Evolutionary conservation across 2,797 vertebrate species (phyloP).

Genomic region (Alca torda): DNA sequence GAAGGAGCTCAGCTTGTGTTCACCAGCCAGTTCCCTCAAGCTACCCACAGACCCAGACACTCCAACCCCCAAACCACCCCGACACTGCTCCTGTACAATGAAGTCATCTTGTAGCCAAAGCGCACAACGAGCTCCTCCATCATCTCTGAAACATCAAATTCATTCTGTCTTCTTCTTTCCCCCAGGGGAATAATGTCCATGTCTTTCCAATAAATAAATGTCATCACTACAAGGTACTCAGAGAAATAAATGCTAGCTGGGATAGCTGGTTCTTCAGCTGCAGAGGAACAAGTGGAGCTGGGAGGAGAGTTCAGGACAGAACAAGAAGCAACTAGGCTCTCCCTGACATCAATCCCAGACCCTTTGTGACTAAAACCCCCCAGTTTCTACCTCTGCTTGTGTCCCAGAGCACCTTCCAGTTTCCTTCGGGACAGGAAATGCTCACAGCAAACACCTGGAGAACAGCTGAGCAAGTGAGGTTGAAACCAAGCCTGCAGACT

Average conservation of each 20-base stretch:
- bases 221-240: background rate
- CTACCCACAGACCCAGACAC: accelerated
- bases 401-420: background rate
- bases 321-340: background rate
- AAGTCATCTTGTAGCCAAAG: background rate
- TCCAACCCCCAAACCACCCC: background rate
- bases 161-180: background rate
- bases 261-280: background rate
- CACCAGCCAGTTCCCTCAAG: background rate
- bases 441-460: background rate
- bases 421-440: background rate
- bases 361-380: background rate
- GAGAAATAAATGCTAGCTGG: background rate
- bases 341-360: background rate
- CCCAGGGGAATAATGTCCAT: background rate
- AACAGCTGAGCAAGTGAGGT: background rate
- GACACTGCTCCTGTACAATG: background rate
- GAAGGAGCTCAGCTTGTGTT: background rate
- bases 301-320: background rate
- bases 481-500: background rate
- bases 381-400: background rate
- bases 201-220: background rate
- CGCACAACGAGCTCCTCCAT: accelerated
- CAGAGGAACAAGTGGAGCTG: background rate
- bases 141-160: background rate